Percentiles rank a stretch among this genome's conserved stretches.
These are phyloP conservation scores for Cotesia vestalis DNA, from an alignment of 1,140 invertebrate species.

Conservation along the genomic window DNA sequence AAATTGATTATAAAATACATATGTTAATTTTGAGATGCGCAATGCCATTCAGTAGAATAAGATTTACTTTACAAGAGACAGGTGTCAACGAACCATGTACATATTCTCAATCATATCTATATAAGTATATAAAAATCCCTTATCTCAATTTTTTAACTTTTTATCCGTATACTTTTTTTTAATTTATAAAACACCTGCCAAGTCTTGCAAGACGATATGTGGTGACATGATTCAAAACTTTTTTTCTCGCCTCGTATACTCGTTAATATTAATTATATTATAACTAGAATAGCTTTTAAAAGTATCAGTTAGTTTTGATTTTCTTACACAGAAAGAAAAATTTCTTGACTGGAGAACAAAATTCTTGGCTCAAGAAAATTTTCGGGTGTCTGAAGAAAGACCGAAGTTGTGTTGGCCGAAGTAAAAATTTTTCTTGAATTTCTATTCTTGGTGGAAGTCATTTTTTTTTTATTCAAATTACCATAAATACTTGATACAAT, in stretches of 20 bases:
- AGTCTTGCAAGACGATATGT: slow-evolving; percentile 7
- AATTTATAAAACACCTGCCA: slow-evolving; percentile 11
- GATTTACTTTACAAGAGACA: slow-evolving; percentile 12
- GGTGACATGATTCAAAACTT: slow-evolving; percentile 12
- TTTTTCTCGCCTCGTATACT: slow-evolving; percentile 7
- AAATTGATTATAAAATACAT: slow-evolving; percentile 3
- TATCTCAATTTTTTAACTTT: slow-evolving; percentile 5
- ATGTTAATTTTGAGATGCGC: neutral
- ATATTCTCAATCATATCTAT: neutral
- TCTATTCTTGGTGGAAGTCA: too few relatives aligned
- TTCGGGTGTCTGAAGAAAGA: too few relatives aligned
- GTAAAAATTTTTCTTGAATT: too few relatives aligned
- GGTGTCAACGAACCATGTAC: slow-evolving; percentile 16
- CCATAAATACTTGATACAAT: too few relatives aligned
- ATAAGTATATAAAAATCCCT: neutral
- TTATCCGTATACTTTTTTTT: neutral
- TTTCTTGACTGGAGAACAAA: too few relatives aligned
- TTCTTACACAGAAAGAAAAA: too few relatives aligned
- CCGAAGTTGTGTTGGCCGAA: too few relatives aligned
- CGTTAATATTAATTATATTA: neutral
- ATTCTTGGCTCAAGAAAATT: too few relatives aligned
- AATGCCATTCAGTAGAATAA: neutral
- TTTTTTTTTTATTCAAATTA: too few relatives aligned
- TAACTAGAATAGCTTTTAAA: too few relatives aligned
- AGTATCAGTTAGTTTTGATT: too few relatives aligned